phyloP scores from a whole-genome alignment of 2,797 vertebrate species.

The Thalassophryne amazonica region DNA sequence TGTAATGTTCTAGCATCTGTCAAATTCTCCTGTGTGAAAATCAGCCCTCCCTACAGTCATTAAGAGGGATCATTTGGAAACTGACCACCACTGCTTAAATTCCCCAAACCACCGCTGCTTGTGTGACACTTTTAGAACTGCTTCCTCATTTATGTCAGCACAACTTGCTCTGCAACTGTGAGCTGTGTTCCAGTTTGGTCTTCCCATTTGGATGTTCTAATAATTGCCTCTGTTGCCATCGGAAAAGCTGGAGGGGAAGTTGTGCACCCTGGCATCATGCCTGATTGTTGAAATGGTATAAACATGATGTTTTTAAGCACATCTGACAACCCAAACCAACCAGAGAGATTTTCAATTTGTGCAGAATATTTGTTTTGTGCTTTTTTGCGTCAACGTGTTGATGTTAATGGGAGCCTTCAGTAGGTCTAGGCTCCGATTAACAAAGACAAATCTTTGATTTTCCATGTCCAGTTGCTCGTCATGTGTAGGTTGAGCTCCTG shows the following conservation, averaged over 20 bases:
- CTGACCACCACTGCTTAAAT: neutral
- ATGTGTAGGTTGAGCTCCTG: constrained; percentile 45
- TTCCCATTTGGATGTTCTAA: neutral
- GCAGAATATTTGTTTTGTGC: neutral
- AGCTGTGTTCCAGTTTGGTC: neutral
- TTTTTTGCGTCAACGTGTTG: neutral
- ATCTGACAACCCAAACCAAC: neutral
- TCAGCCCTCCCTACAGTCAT: no score
- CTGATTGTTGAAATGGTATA: neutral
- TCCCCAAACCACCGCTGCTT: neutral
- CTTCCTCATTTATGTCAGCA: neutral
- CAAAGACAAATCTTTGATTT: constrained; percentile 63
- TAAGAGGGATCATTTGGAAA: no score
- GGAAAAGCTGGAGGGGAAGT: neutral
- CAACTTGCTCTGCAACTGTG: neutral
- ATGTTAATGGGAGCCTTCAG: constrained; percentile 6
- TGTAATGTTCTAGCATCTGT: no score
- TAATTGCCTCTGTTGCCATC: neutral
- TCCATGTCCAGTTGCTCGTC: constrained; percentile 59
- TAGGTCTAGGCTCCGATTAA: constrained; percentile 43
- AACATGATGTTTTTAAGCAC: no score
- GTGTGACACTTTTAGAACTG: neutral
- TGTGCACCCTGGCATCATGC: neutral
- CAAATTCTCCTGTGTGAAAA: no score
- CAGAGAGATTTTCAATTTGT: neutral